Evolutionary conservation across 1,140 invertebrate genomes (phyloP).

Genomic region (Planococcus citri): DNA sequence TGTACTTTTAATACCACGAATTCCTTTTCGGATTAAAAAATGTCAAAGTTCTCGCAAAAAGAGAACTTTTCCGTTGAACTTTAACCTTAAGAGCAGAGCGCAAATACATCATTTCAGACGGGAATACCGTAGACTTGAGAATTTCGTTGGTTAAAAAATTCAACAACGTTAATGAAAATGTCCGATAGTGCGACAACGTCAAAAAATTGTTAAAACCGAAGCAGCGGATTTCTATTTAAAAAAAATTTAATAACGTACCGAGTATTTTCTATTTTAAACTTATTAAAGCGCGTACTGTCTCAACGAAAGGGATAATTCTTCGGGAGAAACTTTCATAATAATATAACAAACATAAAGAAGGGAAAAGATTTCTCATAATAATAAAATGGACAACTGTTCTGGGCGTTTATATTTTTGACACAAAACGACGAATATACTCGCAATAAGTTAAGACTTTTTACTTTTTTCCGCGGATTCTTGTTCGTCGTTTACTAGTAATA

Average conservation of each 20-base stretch:
- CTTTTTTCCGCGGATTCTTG: neutral
- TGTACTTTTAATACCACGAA: too few relatives aligned
- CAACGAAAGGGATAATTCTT: neutral
- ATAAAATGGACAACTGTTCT: neutral
- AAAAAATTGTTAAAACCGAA: neutral
- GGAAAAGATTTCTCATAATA: neutral
- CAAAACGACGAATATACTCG: neutral
- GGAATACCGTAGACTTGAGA: too few relatives aligned
- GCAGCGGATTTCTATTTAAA: neutral
- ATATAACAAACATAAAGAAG: neutral
- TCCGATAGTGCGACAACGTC: neutral
- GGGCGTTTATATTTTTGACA: neutral
- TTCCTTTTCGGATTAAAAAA: too few relatives aligned
- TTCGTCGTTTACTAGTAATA: too few relatives aligned
- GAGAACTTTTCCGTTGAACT: too few relatives aligned
- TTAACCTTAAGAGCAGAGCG: too few relatives aligned
- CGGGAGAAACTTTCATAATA: neutral
- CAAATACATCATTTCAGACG: too few relatives aligned
- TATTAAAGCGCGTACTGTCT: neutral
- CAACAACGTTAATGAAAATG: neutral
- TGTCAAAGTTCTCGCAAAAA: too few relatives aligned
- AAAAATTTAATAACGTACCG: neutral
- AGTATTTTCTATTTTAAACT: neutral
- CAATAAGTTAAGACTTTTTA: neutral
- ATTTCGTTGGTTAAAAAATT: neutral